Percentiles rank a stretch among this genome's conserved stretches.
phyloP scores from a whole-genome alignment of 2,797 vertebrate species.

The Bryconaethiops microstoma region DNA sequence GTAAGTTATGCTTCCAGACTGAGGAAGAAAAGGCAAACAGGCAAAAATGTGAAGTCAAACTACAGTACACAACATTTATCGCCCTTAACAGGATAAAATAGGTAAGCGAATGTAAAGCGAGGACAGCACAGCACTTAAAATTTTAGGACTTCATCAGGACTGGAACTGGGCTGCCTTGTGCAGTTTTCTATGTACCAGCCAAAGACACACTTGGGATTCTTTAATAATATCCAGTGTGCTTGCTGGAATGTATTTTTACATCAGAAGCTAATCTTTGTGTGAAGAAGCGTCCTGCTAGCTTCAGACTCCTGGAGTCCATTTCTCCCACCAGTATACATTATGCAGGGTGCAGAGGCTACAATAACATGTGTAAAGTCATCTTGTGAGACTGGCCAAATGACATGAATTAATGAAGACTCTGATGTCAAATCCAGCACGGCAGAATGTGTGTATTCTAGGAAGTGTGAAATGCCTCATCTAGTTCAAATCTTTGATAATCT shows the following conservation, averaged over 20 bases:
- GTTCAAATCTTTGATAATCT: constrained; percentile 48
- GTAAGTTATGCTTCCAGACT: too few species aligned
- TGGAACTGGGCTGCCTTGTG: background rate
- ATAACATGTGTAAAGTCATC: constrained; percentile 59
- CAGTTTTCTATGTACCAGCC: background rate
- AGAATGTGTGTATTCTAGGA: constrained; percentile 16
- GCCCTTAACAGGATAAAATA: too few species aligned
- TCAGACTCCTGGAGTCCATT: constrained; percentile 41
- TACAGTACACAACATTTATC: too few species aligned
- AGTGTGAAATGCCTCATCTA: constrained; percentile 39
- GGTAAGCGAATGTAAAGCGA: too few species aligned
- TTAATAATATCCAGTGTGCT: background rate
- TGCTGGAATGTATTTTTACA: constrained; percentile 31
- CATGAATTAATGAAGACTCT: constrained; percentile 60
- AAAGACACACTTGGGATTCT: background rate
- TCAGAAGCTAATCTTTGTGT: constrained; percentile 12
- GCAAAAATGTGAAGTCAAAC: too few species aligned
- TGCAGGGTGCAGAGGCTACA: constrained; percentile 53
- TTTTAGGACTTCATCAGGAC: background rate
- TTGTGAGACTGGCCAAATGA: constrained; percentile 62
- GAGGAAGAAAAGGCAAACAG: too few species aligned
- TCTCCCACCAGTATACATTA: constrained; percentile 43
- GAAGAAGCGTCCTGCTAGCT: background rate
- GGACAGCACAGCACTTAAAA: background rate
- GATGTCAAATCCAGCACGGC: constrained; percentile 45